phyloP scores from a whole-genome alignment of 2,113 vertebrate species.

The Cyanoramphus novaezelandiae region DNA sequence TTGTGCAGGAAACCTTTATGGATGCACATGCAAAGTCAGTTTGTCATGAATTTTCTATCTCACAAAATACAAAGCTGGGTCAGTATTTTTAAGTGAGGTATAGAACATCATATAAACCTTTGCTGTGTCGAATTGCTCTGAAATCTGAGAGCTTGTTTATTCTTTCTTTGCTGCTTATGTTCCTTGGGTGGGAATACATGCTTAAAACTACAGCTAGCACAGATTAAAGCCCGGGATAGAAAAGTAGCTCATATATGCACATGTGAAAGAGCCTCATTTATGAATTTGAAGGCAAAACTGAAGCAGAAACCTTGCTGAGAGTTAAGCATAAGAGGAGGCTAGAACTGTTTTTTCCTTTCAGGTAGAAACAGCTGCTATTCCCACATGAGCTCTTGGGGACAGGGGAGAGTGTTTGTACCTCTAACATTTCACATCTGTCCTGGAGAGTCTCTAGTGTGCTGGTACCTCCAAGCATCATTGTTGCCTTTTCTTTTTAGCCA shows the following conservation, averaged over 20 bases:
- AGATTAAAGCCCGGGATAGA: not conserved
- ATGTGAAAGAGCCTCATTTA: not conserved
- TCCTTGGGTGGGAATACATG: not conserved
- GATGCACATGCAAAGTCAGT: not conserved
- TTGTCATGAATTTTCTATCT: not conserved
- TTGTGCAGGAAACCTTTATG: rapidly evolving
- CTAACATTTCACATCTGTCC: not conserved
- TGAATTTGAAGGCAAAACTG: not conserved
- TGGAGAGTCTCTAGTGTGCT: not conserved
- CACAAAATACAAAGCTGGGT: not conserved
- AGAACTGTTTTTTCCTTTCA: not conserved
- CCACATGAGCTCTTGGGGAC: not conserved
- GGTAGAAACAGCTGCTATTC: not conserved
- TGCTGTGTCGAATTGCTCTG: not conserved
- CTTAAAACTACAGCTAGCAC: not conserved
- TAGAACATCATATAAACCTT: not conserved
- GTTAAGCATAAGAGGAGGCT: not conserved
- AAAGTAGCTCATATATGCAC: not conserved
- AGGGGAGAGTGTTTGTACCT: not conserved
- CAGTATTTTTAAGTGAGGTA: not conserved
- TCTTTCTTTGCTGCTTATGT: not conserved
- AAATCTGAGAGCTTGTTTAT: not conserved
- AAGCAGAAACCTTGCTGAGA: not conserved
- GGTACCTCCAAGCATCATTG: not conserved
- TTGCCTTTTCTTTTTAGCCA: not conserved